Percentiles rank a stretch among this genome's conserved stretches.
phyloP scores from a whole-genome alignment of 2,888 invertebrate species.

The Papilio elwesi region DNA sequence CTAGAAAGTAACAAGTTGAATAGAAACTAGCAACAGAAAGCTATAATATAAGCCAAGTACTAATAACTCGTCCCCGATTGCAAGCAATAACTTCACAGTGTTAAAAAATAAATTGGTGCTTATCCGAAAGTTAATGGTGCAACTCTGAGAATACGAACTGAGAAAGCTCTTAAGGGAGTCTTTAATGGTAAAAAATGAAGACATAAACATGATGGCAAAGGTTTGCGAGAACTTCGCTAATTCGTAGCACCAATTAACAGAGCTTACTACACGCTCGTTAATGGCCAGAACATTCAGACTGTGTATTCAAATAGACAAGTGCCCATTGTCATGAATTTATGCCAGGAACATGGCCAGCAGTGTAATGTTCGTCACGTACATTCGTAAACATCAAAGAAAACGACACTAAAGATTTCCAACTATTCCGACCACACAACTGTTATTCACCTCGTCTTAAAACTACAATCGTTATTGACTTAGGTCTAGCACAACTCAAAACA shows the following conservation, averaged over 20 bases:
- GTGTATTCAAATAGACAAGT: conserved; percentile 58
- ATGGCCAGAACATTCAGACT: conserved; percentile 55
- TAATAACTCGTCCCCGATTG: conserved; percentile 40
- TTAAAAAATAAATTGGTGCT: conserved; percentile 47
- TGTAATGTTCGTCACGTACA: conserved; percentile 59
- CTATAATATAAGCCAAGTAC: conserved; percentile 41
- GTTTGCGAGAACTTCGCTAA: conserved; percentile 67
- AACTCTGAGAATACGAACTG: conserved; percentile 48
- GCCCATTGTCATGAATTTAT: conserved; percentile 67
- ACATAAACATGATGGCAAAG: conserved; percentile 65
- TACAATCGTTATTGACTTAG: conserved; percentile 44
- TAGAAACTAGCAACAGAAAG: conserved; percentile 44
- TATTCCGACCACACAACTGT: conserved; percentile 46
- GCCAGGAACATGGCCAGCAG: conserved; percentile 56
- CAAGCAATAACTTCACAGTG: conserved; percentile 44
- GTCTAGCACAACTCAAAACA: conserved; percentile 28
- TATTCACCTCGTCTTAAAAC: conserved; percentile 46
- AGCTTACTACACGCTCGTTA: conserved; percentile 54
- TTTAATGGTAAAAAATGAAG: conserved; percentile 66
- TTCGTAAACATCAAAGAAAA: conserved; percentile 59
- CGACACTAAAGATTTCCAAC: conserved; percentile 51
- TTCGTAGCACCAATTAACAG: conserved; percentile 70
- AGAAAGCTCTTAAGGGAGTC: conserved; percentile 51
- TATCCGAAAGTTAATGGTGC: conserved; percentile 21
- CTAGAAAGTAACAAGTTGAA: conserved; percentile 43